These are phyloP conservation scores for Ephialtes manifestator DNA, from an alignment of 2,888 invertebrate species.

Conservation along the genomic window DNA sequence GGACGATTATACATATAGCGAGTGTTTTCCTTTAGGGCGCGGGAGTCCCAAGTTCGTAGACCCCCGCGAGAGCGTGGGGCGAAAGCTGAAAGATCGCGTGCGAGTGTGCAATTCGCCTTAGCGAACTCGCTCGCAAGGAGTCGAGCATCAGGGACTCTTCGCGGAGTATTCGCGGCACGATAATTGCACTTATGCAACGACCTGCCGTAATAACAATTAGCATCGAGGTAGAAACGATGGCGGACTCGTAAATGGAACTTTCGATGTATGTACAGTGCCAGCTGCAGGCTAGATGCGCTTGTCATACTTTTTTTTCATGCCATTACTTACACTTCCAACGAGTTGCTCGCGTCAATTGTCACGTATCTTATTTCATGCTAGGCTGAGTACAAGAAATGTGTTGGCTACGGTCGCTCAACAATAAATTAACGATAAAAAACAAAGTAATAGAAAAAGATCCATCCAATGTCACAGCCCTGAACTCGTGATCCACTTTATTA, in stretches of 20 bases:
- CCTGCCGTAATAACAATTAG: slow-evolving; percentile 81
- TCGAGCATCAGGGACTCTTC: slow-evolving; percentile 1
- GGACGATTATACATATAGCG: neutral
- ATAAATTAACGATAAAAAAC: neutral
- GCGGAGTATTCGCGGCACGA: slow-evolving; percentile 68
- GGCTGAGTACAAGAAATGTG: slow-evolving; percentile 2
- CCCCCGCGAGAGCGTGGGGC: slow-evolving; percentile 31
- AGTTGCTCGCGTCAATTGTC: slow-evolving; percentile 15
- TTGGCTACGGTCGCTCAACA: neutral
- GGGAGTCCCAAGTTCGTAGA: slow-evolving; percentile 40
- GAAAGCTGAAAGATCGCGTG: slow-evolving; percentile 50
- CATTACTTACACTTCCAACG: slow-evolving; percentile 3
- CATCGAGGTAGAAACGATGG: slow-evolving; percentile 67
- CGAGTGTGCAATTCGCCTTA: slow-evolving; percentile 35
- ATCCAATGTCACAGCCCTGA: slow-evolving; percentile 3
- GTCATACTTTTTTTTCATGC: slow-evolving; percentile 6
- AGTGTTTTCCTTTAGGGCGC: slow-evolving; percentile 33
- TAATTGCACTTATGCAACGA: slow-evolving; percentile 82
- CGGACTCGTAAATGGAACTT: slow-evolving; percentile 62
- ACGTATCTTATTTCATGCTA: slow-evolving; percentile 25
- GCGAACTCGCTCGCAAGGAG: neutral
- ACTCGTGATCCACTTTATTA: neutral
- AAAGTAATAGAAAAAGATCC: neutral
- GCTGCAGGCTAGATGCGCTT: neutral
- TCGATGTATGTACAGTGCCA: slow-evolving; percentile 44